phyloP scores from a whole-genome alignment of 2,797 vertebrate species.

The Mormyrops attenuatus region DNA sequence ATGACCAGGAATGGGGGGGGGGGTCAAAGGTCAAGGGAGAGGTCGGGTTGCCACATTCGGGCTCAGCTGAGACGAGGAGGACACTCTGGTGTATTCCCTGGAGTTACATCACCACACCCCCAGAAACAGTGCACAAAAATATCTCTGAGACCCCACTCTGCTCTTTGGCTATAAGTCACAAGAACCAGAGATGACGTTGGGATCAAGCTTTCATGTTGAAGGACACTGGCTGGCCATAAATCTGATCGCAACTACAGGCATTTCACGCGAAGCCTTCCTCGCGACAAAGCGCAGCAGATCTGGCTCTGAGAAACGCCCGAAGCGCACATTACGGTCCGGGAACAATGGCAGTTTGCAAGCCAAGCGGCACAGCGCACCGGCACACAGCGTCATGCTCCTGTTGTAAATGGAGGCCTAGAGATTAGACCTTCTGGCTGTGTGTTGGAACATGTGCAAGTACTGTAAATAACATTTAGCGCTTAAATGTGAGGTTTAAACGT shows the following conservation, averaged over 20 bases:
- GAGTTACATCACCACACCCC: background rate
- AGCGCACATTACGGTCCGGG: background rate
- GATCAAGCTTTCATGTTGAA: background rate
- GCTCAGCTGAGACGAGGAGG: background rate
- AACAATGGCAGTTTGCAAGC: background rate
- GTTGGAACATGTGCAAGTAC: background rate
- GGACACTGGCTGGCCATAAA: background rate
- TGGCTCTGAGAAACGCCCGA: background rate
- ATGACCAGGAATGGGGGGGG: background rate
- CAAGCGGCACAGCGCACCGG: background rate
- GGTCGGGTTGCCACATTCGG: background rate
- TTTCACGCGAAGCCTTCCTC: background rate
- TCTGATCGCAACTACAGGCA: background rate
- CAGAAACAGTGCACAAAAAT: background rate
- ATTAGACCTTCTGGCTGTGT: background rate
- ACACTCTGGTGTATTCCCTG: background rate
- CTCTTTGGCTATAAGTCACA: background rate
- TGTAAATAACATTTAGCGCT: background rate
- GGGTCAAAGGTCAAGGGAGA: background rate
- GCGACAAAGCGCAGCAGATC: background rate
- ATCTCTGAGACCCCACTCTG: background rate
- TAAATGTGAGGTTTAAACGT: background rate
- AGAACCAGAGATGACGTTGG: background rate
- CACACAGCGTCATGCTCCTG: background rate
- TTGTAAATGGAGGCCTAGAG: background rate